Base-by-base conservation (phyloP, 2,888 invertebrate species). In the Hoplodrina blanda region DNA sequence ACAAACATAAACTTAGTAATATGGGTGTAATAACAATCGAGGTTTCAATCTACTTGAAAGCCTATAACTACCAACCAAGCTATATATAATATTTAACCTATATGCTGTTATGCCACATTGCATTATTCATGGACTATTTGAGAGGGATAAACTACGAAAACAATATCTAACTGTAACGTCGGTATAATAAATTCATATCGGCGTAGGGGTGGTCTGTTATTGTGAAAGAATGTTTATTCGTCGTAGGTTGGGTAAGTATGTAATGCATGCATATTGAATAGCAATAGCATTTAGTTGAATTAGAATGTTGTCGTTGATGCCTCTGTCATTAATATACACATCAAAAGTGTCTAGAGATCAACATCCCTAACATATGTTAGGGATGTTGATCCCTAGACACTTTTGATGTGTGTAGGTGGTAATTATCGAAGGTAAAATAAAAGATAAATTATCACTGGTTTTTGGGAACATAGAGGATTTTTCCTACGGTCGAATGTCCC, bases 21-120 rank as follows among this genome's bases (percentile, higher is more conserved):
- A 81, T 79, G 82, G 81, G 82, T 77, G 80, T 78, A 88, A 89
- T 88, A 90, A 88, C 88, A 88, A 89, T 87, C 80, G 85, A 84
- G 84, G 84, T 88, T 92, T 91, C 92, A 93, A 93, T 93, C 88
- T 90, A 79, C 87, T 88, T 93, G 90, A 93, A 92, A 93, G 93
- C 92, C 85, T 87, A 87, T 84, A 84, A 75, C 85, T 79, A 81
- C 80, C 44, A 50, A 65, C 49, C 69, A 77, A 73, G 61, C 82
- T 78, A 80, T 78, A 87, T 86, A 88, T 84, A 84, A 85, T 85
- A 83, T 86, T 87, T 85, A 82, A 80, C 80, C 73, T 80, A 84
- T 82, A 84, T 84, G 85, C 82, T 84, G 80, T 84, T 85, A 90
- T 87, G 86, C 87, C 84, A 87, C 85, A 88, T 87, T 93, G 88